Percentiles rank a stretch among this genome's conserved stretches.
Evolutionary conservation across 2,888 invertebrate genomes (phyloP).

Genomic region (Nephrotoma guestfalica): DNA sequence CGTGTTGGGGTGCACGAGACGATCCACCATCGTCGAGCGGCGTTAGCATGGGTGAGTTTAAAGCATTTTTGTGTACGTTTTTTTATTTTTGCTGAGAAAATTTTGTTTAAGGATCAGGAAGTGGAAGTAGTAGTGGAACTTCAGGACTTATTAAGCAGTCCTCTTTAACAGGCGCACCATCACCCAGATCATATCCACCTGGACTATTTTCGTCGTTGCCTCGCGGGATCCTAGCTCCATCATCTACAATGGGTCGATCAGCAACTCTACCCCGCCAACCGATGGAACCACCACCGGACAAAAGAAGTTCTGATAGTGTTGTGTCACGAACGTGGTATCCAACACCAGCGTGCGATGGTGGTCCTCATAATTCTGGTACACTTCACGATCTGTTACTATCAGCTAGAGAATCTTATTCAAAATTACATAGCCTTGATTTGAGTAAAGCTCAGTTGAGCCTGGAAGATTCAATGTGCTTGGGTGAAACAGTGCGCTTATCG

Average conservation of each 20-base stretch:
- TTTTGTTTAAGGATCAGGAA: constrained; percentile 26
- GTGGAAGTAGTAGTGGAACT: constrained; percentile 33
- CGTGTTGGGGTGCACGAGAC: constrained; percentile 37
- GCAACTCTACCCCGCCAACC: constrained; percentile 36
- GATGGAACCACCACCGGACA: constrained; percentile 30
- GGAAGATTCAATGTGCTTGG: constrained; percentile 39
- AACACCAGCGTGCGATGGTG: constrained; percentile 36
- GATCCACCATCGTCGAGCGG: constrained; percentile 37
- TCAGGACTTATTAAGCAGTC: constrained; percentile 24
- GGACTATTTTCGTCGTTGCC: constrained; percentile 35
- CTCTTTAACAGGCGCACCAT: constrained; percentile 21
- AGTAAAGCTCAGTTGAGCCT: constrained; percentile 39
- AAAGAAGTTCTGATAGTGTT: constrained; percentile 39
- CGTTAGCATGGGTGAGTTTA: constrained; percentile 33
- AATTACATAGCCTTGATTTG: constrained; percentile 38
- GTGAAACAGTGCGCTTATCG: constrained; percentile 37
- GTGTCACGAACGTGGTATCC: constrained; percentile 37
- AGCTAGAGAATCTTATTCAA: constrained; percentile 34
- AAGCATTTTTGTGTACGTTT: not conserved
- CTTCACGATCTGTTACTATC: constrained; percentile 24
- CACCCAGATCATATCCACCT: constrained; percentile 23
- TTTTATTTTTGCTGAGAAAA: not conserved
- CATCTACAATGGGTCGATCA: constrained; percentile 33
- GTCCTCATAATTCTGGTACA: constrained; percentile 23
- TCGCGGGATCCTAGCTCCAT: constrained; percentile 32